These are phyloP conservation scores for Chloropsis hardwickii DNA, from an alignment of 2,113 vertebrate species.

Conservation along the genomic window DNA sequence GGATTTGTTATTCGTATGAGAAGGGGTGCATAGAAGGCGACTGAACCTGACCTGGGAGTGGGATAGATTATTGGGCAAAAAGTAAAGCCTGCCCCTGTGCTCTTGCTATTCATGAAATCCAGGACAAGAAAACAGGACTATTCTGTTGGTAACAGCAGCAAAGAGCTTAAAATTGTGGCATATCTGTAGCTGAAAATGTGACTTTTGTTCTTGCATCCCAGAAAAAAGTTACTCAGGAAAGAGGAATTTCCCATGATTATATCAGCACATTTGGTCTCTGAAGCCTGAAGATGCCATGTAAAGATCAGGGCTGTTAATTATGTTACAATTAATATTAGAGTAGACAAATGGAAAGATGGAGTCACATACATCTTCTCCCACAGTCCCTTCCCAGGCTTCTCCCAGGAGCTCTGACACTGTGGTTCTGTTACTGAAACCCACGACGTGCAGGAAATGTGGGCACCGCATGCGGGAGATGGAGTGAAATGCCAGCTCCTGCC, in stretches of 20 bases:
- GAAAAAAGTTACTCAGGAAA: background rate
- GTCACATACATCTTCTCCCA: background rate
- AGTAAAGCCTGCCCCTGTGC: background rate
- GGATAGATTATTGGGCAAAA: background rate
- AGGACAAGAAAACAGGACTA: background rate
- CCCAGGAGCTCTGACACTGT: conserved; percentile 2
- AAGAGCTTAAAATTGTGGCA: background rate
- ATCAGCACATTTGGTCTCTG: background rate
- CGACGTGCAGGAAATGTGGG: conserved; percentile 21
- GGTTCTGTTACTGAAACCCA: background rate
- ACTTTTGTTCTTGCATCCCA: background rate
- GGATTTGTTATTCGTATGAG: background rate
- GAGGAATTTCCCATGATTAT: background rate
- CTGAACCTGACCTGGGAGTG: background rate
- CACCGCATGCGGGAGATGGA: background rate
- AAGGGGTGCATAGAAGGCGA: background rate
- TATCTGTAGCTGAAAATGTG: background rate
- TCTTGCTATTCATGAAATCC: background rate
- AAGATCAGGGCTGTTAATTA: background rate
- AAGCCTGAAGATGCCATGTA: background rate
- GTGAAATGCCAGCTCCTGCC: conserved; percentile 46
- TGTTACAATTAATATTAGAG: background rate
- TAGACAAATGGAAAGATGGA: background rate
- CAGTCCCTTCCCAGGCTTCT: background rate
- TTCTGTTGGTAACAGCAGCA: background rate